A percentile compares a stretch with the other conserved stretches of the same genome.
Conservation (phyloP, 2,888 invertebrate genomes). For the Agriopis leucophaearia region DNA sequence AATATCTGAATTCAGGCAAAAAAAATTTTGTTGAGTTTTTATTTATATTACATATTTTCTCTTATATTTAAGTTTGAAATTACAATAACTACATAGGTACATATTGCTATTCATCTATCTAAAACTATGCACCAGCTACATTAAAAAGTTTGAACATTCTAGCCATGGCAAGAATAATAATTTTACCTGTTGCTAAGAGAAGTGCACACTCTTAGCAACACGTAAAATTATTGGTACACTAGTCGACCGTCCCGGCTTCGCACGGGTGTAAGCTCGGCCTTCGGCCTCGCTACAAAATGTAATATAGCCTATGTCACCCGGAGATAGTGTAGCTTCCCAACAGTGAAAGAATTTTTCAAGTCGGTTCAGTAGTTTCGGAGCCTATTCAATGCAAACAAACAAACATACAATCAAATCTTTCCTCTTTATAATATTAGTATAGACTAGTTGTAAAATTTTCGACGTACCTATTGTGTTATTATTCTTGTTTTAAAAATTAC, state of each 20-base stretch:
- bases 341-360: too few relatives aligned
- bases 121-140: slow-evolving; percentile 24
- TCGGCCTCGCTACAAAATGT: too few relatives aligned
- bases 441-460: neutral
- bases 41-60: neutral
- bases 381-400: too few relatives aligned
- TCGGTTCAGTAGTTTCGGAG: too few relatives aligned
- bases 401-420: too few relatives aligned
- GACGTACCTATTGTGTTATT: neutral
- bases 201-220: neutral
- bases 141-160: slow-evolving; percentile 1
- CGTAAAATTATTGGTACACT: neutral
- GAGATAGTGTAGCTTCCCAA: too few relatives aligned
- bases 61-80: slow-evolving; percentile 15
- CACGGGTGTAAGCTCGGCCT: too few relatives aligned
- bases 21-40: neutral
- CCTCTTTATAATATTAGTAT: too few relatives aligned
- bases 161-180: too few relatives aligned
- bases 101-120: slow-evolving; percentile 23
- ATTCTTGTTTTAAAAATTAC: too few relatives aligned
- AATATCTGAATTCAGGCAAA: neutral
- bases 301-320: too few relatives aligned
- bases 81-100: slow-evolving; percentile 20
- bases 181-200: neutral
- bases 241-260: too few relatives aligned